Evolutionary conservation across 2,888 invertebrate species (phyloP), one percentile per base, ranked within the genome.

Genomic region (Esperia sulphurella): DNA sequence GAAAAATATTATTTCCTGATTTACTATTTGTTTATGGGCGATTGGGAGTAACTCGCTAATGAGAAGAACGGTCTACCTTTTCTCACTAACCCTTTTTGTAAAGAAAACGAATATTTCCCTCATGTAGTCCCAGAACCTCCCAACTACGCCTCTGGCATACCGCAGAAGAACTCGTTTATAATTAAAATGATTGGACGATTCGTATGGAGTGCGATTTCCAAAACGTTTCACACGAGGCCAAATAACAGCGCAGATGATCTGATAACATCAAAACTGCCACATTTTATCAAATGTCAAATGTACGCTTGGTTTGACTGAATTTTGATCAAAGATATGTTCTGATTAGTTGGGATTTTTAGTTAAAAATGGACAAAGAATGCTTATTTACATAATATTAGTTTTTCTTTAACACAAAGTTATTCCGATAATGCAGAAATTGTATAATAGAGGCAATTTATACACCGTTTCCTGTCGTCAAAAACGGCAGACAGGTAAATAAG

Each of bases 201-300:
- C 48, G 28, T 43, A 13, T 8, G 8, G 31, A 40, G 49, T 43
- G 46, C 52, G 52, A 55, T 55, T 54, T 53, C 51, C 41, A 33
- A 52, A 58, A 49, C 51, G 53, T 51, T 58, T 55, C 53, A 52
- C 55, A 53, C 50, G 49, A 47, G 14, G 37, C 44, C 33, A 52
- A 48, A 46, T 48, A 52, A 41, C 37, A 42, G 41, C 60, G 49
- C 61, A 61, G 61, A 60, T 64, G 62, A 53, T 43, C 52, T 49
- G 69, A 71, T 72, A 65, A 65, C 61, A 61, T 61, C 63, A 55
- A 35, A 35, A 52, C 58, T 60, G 63, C 65, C 68, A 61, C 58
- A 57, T 66, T 63, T 58, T 57, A 56, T 62, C 56, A 50, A 56
- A 58, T 63, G 59, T 67, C 58, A 59, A 59, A 63, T 56, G 60